Conservation (phyloP, 1,140 invertebrate genomes). For the Nymphalis io region DNA sequence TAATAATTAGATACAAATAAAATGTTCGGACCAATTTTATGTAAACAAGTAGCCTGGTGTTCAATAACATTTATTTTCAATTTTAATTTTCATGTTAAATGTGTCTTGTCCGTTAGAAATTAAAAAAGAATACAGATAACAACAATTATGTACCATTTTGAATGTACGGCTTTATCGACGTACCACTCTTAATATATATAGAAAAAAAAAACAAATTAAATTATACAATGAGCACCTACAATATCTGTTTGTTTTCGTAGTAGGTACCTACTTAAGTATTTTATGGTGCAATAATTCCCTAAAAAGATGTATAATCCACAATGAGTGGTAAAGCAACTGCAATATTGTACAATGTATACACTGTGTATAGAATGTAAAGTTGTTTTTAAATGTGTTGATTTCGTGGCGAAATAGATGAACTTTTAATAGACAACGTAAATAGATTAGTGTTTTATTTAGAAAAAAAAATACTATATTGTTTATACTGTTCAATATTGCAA, state of each 20-base stretch:
- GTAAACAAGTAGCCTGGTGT: conserved; percentile 55
- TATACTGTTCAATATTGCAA: not conserved
- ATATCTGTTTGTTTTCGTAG: not conserved
- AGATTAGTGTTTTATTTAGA: not conserved
- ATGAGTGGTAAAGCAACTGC: not conserved
- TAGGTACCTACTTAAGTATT: not conserved
- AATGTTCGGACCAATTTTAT: conserved; percentile 75
- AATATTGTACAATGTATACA: not conserved
- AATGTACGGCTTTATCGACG: not conserved
- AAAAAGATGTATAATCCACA: not conserved
- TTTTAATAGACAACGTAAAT: too few relatives aligned
- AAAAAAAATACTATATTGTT: not conserved
- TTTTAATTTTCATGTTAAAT: conserved; percentile 42
- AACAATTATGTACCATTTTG: not conserved
- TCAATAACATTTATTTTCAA: conserved; percentile 34
- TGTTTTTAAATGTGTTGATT: too few relatives aligned
- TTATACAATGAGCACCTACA: not conserved
- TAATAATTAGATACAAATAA: conserved; percentile 50
- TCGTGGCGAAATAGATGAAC: too few relatives aligned
- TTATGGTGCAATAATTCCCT: conserved; percentile 2
- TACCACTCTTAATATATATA: not conserved
- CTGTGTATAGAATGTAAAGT: too few relatives aligned
- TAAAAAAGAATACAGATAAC: conserved; percentile 1
- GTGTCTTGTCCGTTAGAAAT: conserved; percentile 34
- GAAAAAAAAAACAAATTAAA: not conserved